Base-by-base conservation (phyloP, 2,888 invertebrate genomes). In the Imbricaverruca yamaguchii region DNA sequence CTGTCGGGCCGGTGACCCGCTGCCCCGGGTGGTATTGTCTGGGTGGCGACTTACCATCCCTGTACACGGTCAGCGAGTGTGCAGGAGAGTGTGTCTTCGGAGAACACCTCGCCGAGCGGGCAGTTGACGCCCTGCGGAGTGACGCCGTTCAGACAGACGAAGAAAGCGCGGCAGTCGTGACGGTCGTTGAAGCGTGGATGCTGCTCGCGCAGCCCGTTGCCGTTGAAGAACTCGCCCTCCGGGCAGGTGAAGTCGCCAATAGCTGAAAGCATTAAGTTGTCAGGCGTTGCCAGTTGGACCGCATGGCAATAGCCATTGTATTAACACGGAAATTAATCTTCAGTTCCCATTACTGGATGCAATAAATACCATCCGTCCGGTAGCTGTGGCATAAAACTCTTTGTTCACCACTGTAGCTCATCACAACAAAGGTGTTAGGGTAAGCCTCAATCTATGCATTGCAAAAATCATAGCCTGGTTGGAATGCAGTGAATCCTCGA, bases 91-190 rank as follows among this genome's bases (percentile, higher is more conserved):
- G 91, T 88, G 84, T 92, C 92, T 84, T 95, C 94, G 86, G 96
- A 96, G 90, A 95, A 96, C n/a, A 95, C 96, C 86, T 94, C 93
- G 82, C 96, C 95, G 81, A 92, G 91, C 86, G 91, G 91, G 88
- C 96, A 96, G 61, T 94, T 94, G 83, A 94, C 91, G 87, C 94
- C 94, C 83, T 95, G 91, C n/a, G 96, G 95, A 84, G 93, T 94
- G 57, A 92, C 90, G 21, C 94, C 94, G 87, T 93, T 95, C 85
- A 95, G 88, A 87, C 95, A 95, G 59, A 95, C 94, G 88, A 95
- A 96, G 91, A 96, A 96, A 85, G 94, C 92, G 87, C 95, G 94
- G 88, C 96, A 96, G 88, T 96, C 95, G 61, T 90, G 91, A 67
- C 94, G 93, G 89, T 96, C 94, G 2, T 95, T 89, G 88, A 91